A percentile compares a stretch with the other conserved stretches of the same genome.
These are phyloP conservation scores for Coluber constrictor DNA, from an alignment of 2,797 vertebrate genomes.

Conservation along the genomic window DNA sequence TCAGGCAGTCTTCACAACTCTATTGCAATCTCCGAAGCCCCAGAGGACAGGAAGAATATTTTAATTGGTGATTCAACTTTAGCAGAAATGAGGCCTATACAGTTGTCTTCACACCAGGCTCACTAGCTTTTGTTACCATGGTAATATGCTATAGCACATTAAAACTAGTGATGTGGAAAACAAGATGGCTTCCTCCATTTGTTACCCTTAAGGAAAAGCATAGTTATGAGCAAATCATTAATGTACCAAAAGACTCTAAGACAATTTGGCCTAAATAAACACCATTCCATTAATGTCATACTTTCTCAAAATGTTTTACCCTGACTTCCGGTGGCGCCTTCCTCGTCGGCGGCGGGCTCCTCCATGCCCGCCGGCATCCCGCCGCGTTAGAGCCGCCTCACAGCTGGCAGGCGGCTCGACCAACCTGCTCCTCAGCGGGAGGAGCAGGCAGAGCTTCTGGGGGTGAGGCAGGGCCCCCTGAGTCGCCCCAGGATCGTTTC, in stretches of 20 bases:
- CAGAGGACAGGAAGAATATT: conserved; percentile 63
- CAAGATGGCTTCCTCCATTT: conserved; percentile 74
- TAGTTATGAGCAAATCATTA: conserved; percentile 68
- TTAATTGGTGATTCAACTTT: conserved; percentile 70
- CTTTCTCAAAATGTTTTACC: conserved; percentile 41
- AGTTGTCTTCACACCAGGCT: conserved; percentile 61
- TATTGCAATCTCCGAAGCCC: conserved; percentile 59
- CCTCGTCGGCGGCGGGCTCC: no score
- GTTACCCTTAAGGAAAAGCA: conserved; percentile 71
- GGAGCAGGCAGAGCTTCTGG: no score
- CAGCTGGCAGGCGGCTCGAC: no score
- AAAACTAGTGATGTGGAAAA: conserved; percentile 71
- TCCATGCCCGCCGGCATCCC: no score
- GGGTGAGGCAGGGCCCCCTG: no score
- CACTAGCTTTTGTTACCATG: conserved; percentile 66
- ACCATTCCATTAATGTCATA: conserved; percentile 35
- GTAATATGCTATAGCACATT: conserved; percentile 63
- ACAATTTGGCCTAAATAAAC: conserved; percentile 58
- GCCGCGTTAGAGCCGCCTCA: no score
- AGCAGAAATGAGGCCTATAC: conserved; percentile 67
- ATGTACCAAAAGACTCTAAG: conserved; percentile 39
- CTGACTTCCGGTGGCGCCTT: no score
- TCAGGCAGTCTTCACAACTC: conserved; percentile 43
- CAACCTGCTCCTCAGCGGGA: no score
- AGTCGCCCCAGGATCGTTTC: no score